Conservation (phyloP, 2,113 vertebrate genomes). For the Corydoras maculifer region DNA sequence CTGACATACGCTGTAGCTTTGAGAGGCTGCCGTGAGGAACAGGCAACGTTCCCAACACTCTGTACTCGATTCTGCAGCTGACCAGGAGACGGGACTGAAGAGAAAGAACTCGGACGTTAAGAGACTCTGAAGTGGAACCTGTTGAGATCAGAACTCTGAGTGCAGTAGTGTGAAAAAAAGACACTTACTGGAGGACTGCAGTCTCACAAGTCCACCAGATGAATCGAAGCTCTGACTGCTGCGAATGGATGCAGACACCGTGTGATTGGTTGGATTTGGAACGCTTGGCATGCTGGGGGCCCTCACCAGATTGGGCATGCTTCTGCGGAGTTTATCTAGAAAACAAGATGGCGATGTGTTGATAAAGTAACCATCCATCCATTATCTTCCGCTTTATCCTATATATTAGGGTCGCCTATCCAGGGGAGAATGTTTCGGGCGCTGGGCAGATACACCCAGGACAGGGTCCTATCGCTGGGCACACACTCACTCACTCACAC, state of each 20-base stretch:
- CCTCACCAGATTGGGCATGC: slow-evolving; percentile 82
- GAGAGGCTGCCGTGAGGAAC: slow-evolving; percentile 70
- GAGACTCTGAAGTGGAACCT: too few relatives aligned
- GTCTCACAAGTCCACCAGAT: slow-evolving; percentile 70
- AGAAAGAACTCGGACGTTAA: not conserved
- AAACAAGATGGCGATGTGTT: too few relatives aligned
- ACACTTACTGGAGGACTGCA: slow-evolving; percentile 79
- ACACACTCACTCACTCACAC: too few relatives aligned
- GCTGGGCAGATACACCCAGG: too few relatives aligned
- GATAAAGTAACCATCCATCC: too few relatives aligned
- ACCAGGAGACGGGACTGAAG: slow-evolving; percentile 75
- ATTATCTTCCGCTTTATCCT: too few relatives aligned
- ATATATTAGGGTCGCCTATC: too few relatives aligned
- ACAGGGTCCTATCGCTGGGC: too few relatives aligned
- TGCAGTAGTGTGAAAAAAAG: slow-evolving; percentile 12
- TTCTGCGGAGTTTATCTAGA: slow-evolving; percentile 84
- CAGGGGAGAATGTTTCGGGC: too few relatives aligned
- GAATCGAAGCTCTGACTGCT: slow-evolving; percentile 90
- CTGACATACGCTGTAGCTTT: slow-evolving; percentile 93
- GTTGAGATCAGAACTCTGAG: not conserved
- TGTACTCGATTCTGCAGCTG: slow-evolving; percentile 79
- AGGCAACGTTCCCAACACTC: slow-evolving; percentile 79
- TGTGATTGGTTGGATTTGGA: slow-evolving; percentile 58
- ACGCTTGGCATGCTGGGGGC: slow-evolving; percentile 59
- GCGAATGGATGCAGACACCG: slow-evolving; percentile 70